These are phyloP conservation scores for Tetramorium parvispinum DNA, from an alignment of 1,140 invertebrate genomes.

Conservation along the genomic window DNA sequence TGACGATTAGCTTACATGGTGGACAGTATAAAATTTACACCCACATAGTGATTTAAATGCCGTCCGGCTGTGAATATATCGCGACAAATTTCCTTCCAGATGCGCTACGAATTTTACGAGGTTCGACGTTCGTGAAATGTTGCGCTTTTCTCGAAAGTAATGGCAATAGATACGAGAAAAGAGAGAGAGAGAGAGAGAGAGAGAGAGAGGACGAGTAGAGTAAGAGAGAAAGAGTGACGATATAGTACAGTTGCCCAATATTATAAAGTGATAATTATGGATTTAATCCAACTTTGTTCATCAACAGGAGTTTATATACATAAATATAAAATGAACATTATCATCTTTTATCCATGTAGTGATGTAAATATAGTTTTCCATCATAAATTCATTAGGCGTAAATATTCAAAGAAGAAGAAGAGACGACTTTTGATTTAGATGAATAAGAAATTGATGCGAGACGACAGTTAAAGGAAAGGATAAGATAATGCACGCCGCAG, in stretches of 20 bases:
- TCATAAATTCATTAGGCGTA: neutral
- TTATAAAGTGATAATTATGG: constrained; percentile 57
- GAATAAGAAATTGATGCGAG: neutral
- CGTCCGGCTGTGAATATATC: neutral
- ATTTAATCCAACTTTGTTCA: constrained; percentile 46
- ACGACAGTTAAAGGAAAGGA: neutral
- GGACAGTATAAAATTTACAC: constrained; percentile 60
- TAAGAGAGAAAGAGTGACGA: neutral
- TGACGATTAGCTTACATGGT: constrained; percentile 51
- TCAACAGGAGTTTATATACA: constrained; percentile 8
- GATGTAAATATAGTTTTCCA: too few relatives aligned
- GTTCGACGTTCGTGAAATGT: constrained; percentile 8
- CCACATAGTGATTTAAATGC: constrained; percentile 61
- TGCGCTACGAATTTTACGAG: constrained; percentile 55
- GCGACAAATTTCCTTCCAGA: constrained; percentile 23
- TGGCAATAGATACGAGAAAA: neutral
- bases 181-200: neutral
- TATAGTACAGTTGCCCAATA: neutral
- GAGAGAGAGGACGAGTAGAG: too few relatives aligned
- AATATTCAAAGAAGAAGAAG: constrained; percentile 1
- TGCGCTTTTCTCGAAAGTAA: constrained; percentile 8
- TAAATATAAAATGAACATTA: neutral
- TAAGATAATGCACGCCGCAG: constrained; percentile 34
- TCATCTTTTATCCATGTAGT: neutral
- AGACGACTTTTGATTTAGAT: neutral